These are phyloP conservation scores for Callorhinus ursinus DNA, from an alignment of 2,113 vertebrate genomes.

Conservation along the genomic window DNA sequence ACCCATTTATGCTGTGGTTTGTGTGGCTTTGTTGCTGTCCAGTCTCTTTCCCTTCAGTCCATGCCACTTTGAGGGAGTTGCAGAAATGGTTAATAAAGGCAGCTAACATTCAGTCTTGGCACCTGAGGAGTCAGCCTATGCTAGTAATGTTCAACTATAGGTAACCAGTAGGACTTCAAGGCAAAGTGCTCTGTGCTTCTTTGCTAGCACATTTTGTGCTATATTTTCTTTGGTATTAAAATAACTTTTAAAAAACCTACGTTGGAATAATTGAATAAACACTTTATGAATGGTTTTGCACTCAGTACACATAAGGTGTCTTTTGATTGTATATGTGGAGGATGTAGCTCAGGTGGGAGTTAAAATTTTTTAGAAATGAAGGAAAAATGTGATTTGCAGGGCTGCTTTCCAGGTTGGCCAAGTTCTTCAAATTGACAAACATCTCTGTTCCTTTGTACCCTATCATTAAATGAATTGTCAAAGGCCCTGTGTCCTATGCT, in stretches of 20 bases:
- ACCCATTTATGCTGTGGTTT: neutral
- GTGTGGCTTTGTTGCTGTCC: neutral
- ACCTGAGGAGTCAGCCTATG: neutral
- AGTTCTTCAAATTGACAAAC: conserved; percentile 41
- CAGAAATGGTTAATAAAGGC: neutral
- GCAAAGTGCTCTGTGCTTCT: neutral
- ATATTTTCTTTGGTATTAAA: conserved; percentile 35
- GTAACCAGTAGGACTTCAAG: neutral
- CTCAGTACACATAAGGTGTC: neutral
- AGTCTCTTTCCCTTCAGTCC: neutral
- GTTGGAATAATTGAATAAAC: neutral
- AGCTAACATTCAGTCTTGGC: neutral
- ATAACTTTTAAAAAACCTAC: neutral
- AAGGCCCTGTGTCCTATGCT: neutral
- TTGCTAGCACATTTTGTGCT: conserved; percentile 32
- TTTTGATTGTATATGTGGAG: neutral
- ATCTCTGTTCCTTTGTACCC: neutral
- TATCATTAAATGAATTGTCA: neutral
- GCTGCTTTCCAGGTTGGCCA: neutral
- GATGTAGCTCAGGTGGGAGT: neutral
- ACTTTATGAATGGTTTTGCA: neutral
- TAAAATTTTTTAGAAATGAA: conserved; percentile 33
- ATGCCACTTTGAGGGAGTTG: neutral
- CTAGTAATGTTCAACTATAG: neutral
- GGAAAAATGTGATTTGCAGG: conserved; percentile 7